phyloP scores from a whole-genome alignment of 2,888 invertebrate species.

The Nasonia oneida region DNA sequence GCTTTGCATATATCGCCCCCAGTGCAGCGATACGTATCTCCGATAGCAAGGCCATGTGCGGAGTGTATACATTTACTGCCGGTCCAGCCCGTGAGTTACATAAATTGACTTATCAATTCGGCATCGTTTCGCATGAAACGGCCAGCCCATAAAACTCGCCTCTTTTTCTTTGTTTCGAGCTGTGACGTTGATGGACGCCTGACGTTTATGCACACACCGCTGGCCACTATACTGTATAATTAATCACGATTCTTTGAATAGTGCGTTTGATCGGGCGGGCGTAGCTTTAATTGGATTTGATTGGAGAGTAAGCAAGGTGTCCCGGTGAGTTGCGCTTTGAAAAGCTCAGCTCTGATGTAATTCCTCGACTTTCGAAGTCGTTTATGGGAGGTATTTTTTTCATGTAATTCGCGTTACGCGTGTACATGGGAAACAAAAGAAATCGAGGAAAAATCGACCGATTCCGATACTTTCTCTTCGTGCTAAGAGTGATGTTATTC shows the following conservation, averaged over 20 bases:
- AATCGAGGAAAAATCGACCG: not conserved
- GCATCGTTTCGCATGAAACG: slow-evolving; percentile 8
- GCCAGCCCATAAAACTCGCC: not conserved
- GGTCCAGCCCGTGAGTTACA: slow-evolving; percentile 13
- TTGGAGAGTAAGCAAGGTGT: not conserved
- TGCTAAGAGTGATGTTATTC: too few relatives aligned
- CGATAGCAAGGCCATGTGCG: slow-evolving; percentile 20
- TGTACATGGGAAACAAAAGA: not conserved
- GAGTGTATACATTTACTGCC: not conserved
- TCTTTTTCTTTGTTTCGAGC: slow-evolving; percentile 15
- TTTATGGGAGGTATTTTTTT: not conserved
- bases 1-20: slow-evolving; percentile 13
- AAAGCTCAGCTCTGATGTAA: not conserved
- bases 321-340: not conserved
- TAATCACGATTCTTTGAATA: not conserved
- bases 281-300: not conserved
- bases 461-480: too few relatives aligned
- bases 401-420: too few relatives aligned
- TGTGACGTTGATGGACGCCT: slow-evolving; percentile 12
- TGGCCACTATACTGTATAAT: not conserved
- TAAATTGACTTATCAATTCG: slow-evolving; percentile 36
- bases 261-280: not conserved
- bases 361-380: not conserved
- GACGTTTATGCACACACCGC: not conserved
- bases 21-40: slow-evolving; percentile 24